Base-by-base conservation (phyloP, 2,797 vertebrate species). In the Labeo calbasu region DNA sequence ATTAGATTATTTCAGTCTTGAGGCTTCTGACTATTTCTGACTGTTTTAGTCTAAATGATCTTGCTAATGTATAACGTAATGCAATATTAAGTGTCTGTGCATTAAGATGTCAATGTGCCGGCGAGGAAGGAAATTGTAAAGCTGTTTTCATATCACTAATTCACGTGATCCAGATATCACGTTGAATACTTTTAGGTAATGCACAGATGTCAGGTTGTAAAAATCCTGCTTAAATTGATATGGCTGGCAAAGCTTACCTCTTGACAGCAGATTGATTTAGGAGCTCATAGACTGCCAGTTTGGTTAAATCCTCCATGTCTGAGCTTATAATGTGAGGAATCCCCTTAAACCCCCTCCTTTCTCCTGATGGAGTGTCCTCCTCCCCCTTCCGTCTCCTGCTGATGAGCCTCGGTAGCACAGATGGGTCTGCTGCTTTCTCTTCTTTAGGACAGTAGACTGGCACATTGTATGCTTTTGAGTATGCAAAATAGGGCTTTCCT, bases 401-500 rank as follows among this genome's bases (percentile, higher is more conserved):
- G 72, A 55, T 77, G 83, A 53, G 14, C 63, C 57, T 50, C 23
- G 13, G 19, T 36, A 48, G 53, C 57, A 84, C 76, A 79, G 83
- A 84, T 80, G 77, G 77, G 25, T 81, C 77, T 48, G 57, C 66
- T 48, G 57, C 63, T 32, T 14, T 66, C 59, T 28, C n/a, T 77
- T 40, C 32, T 71, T 23, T 46, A 19, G 66, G 25, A 71, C 76
- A 51, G 51, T 51, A 36, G 40, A 71, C 66, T 73, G 21, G 76
- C 77, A 65, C 70, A 46, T 25, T 63, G 50, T 43, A 40, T 65
- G 72, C 59, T 68, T 32, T 75, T 85, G n/a, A 65, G 19, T 66
- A 75, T 71, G 78, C 57, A 75, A 79, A 85, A 75, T 32, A 43
- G 69, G 83, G 69, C 69, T 85, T 85, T 85, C 70, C 69, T 81